phyloP scores from a whole-genome alignment of 1,140 invertebrate species.

The Amphibalanus amphitrite region DNA sequence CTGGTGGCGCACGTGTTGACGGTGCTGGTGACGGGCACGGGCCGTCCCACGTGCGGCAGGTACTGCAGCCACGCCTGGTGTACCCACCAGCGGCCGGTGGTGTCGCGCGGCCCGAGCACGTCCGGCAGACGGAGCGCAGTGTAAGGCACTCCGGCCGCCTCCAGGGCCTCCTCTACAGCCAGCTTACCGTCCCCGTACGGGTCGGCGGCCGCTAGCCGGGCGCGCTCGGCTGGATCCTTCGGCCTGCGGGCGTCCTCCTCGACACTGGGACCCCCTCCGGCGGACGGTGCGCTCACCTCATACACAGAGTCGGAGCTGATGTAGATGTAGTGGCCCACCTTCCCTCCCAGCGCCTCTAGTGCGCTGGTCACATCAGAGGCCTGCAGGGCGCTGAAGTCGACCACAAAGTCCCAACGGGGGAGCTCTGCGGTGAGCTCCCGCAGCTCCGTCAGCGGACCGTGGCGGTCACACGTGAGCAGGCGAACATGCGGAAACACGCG shows the following conservation, averaged over 20 bases:
- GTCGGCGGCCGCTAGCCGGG: slow-evolving; percentile 6
- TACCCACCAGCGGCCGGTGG: slow-evolving; percentile 31
- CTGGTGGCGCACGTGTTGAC: slow-evolving; percentile 24
- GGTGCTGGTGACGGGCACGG: slow-evolving; percentile 24
- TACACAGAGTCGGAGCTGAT: slow-evolving; percentile 12
- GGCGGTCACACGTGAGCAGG: slow-evolving; percentile 9
- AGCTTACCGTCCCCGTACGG: slow-evolving; percentile 12
- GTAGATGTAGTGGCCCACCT: slow-evolving; percentile 11
- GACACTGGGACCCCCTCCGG: background rate
- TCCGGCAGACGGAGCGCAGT: slow-evolving; percentile 31
- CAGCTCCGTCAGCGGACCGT: slow-evolving; percentile 8
- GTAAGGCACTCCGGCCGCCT: background rate
- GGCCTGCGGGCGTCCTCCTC: slow-evolving; percentile 11
- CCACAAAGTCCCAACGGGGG: slow-evolving; percentile 7
- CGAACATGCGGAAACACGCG: slow-evolving; percentile 9
- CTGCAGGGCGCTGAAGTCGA: slow-evolving; percentile 7
- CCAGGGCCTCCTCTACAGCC: slow-evolving; percentile 10
- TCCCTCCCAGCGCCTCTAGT: slow-evolving; percentile 4
- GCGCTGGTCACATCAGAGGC: slow-evolving; percentile 7
- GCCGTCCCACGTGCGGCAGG: slow-evolving; percentile 19
- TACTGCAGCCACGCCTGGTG: slow-evolving; percentile 33
- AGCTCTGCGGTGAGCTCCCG: background rate
- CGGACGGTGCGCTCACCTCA: slow-evolving; percentile 9
- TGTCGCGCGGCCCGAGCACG: slow-evolving; percentile 32
- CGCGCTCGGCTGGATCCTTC: slow-evolving; percentile 6